Base-by-base conservation (phyloP, 1,140 invertebrate species). In the Dreissena polymorpha region DNA sequence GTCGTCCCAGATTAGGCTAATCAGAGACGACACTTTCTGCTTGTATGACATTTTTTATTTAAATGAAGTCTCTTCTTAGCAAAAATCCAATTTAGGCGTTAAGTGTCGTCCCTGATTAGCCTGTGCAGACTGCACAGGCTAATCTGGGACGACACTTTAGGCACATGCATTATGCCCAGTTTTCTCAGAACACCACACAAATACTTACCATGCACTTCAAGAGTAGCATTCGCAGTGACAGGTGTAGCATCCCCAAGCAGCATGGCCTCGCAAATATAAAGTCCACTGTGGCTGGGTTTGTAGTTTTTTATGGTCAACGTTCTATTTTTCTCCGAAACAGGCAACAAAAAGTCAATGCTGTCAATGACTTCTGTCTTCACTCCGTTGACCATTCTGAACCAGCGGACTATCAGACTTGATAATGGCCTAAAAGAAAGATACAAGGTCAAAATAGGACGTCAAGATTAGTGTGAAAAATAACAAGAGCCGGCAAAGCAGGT, bases 361-460 rank as follows among this genome's bases (percentile, higher is more conserved):
- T 95, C 96, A n/a, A 94, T 91, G 29, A 98, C 95, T 57, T 95
- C 95, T 7, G 96, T 94, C 87, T 95, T 95, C 87, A 97, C 96
- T 6, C 96, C 95, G 77, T 97, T 94, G 1, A 95, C 96, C 91
- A 98, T 97, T 94, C 98, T 98, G 82, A 96, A 96, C 98, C 98
- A 99, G 7, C 97, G 92, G 0, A 97, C 98, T 92, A 96, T 95
- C 67, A 99, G 91, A 90, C 97, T 96, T 90, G 97, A 95, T 21
- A 98, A 91, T 3, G 97, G 96, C 85, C 97, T 95, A 85, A 53
- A 91, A 92, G 75, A 85, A 64, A 84, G 21, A 75, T n/a, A 23
- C 18, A 50, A 74, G 14, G 60, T 39, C 8, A 27, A 77, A 49
- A 49, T 65, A 39, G 64, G 13, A 5, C 0, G 16, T 10, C 16